Evolutionary conservation across 2,888 invertebrate species (phyloP).

Genomic region (Trissonchulus latispiculum): DNA sequence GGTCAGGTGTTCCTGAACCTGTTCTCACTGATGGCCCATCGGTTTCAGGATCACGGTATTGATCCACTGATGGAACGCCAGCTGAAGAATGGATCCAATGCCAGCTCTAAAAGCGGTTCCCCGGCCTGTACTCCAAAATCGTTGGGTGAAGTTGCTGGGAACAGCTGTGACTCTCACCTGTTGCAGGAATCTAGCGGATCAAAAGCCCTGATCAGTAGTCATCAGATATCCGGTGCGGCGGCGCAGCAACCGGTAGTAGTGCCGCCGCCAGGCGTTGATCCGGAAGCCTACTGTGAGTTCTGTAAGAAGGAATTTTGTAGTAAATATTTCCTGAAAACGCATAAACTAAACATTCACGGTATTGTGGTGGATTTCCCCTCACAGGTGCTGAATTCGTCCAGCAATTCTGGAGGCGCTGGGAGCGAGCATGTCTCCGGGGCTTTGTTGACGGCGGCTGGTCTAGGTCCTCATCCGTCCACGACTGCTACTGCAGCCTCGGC

Average conservation of each 20-base stretch:
- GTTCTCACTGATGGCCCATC: slow-evolving; percentile 24
- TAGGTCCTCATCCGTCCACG: slow-evolving; percentile 24
- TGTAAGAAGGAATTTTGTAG: slow-evolving; percentile 49
- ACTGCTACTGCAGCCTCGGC: slow-evolving; percentile 21
- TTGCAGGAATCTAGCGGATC: background rate
- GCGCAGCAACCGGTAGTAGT: background rate
- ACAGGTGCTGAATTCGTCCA: slow-evolving; percentile 24
- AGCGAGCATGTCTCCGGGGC: background rate
- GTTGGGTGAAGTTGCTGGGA: background rate
- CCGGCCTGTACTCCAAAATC: background rate
- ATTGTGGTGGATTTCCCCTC: slow-evolving; percentile 39
- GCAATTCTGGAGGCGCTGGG: background rate
- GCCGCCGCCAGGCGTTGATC: slow-evolving; percentile 24
- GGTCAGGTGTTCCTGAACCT: slow-evolving; percentile 19
- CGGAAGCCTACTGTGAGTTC: slow-evolving; percentile 47
- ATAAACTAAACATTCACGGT: slow-evolving; percentile 48
- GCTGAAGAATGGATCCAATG: background rate
- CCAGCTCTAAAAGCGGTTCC: background rate
- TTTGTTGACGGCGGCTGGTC: slow-evolving; percentile 22
- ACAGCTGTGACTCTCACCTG: background rate
- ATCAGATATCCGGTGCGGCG: background rate
- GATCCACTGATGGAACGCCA: background rate
- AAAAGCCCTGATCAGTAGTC: background rate
- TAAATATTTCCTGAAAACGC: slow-evolving; percentile 49
- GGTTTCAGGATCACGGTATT: slow-evolving; percentile 24